phyloP scores from a whole-genome alignment of 2,888 invertebrate genomes.

The Apocheima hispidaria region DNA sequence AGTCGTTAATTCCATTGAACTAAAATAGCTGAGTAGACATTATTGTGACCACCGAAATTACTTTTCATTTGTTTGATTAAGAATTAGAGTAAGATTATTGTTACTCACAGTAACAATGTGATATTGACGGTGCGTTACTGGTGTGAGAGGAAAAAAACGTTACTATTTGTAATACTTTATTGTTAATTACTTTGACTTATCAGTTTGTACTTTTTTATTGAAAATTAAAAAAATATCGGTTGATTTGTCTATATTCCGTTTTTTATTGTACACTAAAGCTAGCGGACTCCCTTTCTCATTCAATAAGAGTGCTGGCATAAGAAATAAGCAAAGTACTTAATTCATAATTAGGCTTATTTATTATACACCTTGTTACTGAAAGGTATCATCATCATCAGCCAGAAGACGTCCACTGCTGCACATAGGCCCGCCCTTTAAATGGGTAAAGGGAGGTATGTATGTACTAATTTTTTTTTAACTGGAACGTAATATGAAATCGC shows the following conservation, averaged over 20 bases:
- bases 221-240: slow-evolving; percentile 4
- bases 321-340: neutral
- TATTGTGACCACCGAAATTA: slow-evolving; percentile 15
- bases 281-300: no score
- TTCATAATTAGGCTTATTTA: no score
- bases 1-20: slow-evolving; percentile 10
- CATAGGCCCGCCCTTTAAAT: no score
- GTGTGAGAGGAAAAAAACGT: neutral
- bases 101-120: slow-evolving; percentile 6
- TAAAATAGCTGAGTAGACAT: neutral
- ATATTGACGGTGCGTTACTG: slow-evolving; percentile 17
- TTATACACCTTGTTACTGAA: no score
- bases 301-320: no score
- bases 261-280: neutral
- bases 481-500: no score
- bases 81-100: neutral
- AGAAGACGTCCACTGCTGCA: no score
- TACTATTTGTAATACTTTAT: slow-evolving; percentile 22
- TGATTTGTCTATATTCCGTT: neutral
- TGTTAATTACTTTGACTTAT: slow-evolving; percentile 17
- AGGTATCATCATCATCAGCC: no score
- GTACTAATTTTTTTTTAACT: no score
- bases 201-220: slow-evolving; percentile 13
- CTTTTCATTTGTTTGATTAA: neutral
- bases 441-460: no score